These are phyloP conservation scores for Poicephalus gulielmi DNA, from an alignment of 2,113 vertebrate species.

Conservation along the genomic window DNA sequence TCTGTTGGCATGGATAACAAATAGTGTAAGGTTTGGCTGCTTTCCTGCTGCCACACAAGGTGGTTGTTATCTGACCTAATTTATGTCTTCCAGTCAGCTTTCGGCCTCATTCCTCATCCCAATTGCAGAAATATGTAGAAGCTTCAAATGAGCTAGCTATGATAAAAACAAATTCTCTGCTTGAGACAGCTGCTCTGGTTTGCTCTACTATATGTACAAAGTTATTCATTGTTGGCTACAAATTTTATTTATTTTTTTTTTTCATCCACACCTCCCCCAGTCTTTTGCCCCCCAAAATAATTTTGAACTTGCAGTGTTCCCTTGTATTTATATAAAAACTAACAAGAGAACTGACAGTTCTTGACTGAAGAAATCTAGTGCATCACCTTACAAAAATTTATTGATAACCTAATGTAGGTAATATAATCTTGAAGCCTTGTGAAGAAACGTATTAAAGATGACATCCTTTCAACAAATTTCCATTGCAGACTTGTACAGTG, in stretches of 20 bases:
- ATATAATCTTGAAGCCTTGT: not conserved
- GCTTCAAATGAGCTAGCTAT: not conserved
- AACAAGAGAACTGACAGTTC: not conserved
- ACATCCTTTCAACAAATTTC: slow-evolving; percentile 10
- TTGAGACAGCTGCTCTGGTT: not conserved
- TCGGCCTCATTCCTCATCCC: not conserved
- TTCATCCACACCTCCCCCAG: not conserved
- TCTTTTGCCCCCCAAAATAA: rapidly evolving
- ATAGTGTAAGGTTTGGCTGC: not conserved
- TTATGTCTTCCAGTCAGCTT: slow-evolving; percentile 7
- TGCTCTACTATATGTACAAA: not conserved
- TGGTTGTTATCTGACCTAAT: slow-evolving; percentile 18
- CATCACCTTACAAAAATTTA: not conserved
- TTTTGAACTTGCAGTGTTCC: not conserved
- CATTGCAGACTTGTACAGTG: not conserved
- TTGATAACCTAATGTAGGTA: not conserved
- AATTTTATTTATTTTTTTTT: not conserved
- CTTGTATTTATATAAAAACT: not conserved
- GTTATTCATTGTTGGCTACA: not conserved
- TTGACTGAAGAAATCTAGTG: not conserved
- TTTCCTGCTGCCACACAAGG: not conserved
- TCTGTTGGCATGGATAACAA: not conserved
- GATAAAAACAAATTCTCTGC: not conserved
- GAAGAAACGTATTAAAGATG: not conserved
- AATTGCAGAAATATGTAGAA: not conserved